Conservation (phyloP, 2,888 invertebrate species). For the Chrysomela aeneicollis region DNA sequence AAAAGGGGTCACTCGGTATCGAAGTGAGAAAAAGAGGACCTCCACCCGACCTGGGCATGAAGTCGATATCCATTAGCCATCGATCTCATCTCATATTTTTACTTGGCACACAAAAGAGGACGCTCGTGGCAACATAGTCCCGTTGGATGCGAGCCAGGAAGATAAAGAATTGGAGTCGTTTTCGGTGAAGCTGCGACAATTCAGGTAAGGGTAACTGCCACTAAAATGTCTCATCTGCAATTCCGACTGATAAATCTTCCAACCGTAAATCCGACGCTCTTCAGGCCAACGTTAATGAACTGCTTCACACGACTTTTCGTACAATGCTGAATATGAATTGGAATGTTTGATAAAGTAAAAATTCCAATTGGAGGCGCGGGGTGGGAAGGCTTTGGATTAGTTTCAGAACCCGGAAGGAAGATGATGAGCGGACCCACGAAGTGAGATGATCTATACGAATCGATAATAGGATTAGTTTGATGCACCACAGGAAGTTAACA, state of each 20-base stretch:
- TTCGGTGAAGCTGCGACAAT: slow-evolving; percentile 53
- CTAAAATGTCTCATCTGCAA: slow-evolving; percentile 60
- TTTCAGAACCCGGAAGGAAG: background rate
- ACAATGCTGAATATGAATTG: slow-evolving; percentile 29
- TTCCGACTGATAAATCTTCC: slow-evolving; percentile 58
- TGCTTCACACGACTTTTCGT: slow-evolving; percentile 48
- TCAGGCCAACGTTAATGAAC: slow-evolving; percentile 51
- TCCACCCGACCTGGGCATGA: no score
- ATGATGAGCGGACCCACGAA: no score
- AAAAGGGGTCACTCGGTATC: no score
- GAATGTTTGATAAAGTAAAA: slow-evolving; percentile 27
- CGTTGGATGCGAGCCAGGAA: slow-evolving; percentile 51
- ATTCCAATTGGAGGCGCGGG: slow-evolving; percentile 14
- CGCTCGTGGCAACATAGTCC: slow-evolving; percentile 34
- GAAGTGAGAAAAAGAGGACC: no score
- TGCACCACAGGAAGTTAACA: no score
- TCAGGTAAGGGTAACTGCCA: slow-evolving; percentile 58
- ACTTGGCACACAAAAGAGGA: background rate
- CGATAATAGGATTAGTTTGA: no score
- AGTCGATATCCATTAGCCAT: background rate
- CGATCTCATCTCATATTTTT: background rate
- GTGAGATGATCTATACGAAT: no score
- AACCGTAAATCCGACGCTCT: slow-evolving; percentile 52
- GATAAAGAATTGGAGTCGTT: slow-evolving; percentile 55
- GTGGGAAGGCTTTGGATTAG: background rate